Evolutionary conservation across 2,113 vertebrate species (phyloP), one percentile per base, ranked within the genome.

Genomic region (Ranitomeya variabilis): DNA sequence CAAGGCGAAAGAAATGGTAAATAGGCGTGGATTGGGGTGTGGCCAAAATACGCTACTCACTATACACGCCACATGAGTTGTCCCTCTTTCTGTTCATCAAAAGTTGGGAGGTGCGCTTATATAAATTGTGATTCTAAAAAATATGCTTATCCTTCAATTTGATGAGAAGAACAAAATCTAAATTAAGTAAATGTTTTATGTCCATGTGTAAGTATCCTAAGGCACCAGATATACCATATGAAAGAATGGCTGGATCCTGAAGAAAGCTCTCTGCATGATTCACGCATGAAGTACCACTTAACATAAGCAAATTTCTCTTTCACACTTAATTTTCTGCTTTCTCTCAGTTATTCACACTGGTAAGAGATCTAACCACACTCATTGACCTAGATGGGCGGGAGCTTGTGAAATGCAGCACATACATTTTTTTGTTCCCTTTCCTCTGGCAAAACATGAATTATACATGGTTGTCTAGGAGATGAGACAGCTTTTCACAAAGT

Each of bases 401-500:
- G 74, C 74, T 73, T 69, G 69, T 45, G 79, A 88, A 88, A 76
- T 88, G 66, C 52, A 88, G 86, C 67, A 74, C 86, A 88, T 88
- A 88, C 67, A 88, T 74, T 88, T 87, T 83, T 80, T 80, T 66
- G 59, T 87, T 69, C 86, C 51, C 54, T 87, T 71, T 87, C 79
- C 78, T 69, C 86, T 88, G 59, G 64, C 66, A 57, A 83, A 88
- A 73, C 80, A 88, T 88, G 80, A 88, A 88, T 88, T 88, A 88
- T 88, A 88, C 86, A 83, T 88, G 86, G 86, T 88, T 88, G 51
- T 80, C 80, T 73, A 51, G 80, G 80, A 88, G 67, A 88, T 78
- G 78, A 88, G 86, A 88, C 79, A 62, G 78, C 86, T 88, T 83
- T 88, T 82, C 69, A 88, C 86, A 88, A 88, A 82, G 79, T 88